Evolutionary conservation across 1,140 invertebrate genomes (phyloP), one percentile per base, ranked within the genome.

Genomic region (Pararge aegeria): DNA sequence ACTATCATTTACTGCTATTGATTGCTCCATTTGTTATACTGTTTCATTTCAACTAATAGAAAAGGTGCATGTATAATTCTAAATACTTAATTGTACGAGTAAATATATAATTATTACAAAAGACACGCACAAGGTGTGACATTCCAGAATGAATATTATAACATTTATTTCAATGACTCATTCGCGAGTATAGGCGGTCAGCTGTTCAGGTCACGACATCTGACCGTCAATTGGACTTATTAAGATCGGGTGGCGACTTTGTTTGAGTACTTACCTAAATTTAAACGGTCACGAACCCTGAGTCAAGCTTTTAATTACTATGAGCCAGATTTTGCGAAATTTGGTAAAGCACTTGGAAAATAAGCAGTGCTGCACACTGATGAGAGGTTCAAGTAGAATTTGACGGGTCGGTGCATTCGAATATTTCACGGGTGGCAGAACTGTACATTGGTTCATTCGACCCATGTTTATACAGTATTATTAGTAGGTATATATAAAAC

Each of bases 191-290:
- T n/a, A n/a, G 19, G 3, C 21, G 16, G 40, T 55, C 54, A 55
- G 54, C 42, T 55, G 54, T 48, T 55, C 21, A 34, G 54, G 54
- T 55, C 54, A 55, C 24, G 42, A 48, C 54, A 30, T 48, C 24
- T 55, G 5, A 20, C 42, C 27, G 54, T 55, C 42, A 55, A 55
- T 55, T 55, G 54, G 16, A 20, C 54, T 34, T 55, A 55, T 48
- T 52, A 27, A 44, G 20, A 55, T 16, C 21, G 21, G 40, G 21
- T 18, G 38, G 24, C 19, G 53, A 55, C 20, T 27, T 55, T 30
- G 40, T 44, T 40, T 15, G 30, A 29, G 38, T 46, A 55, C 3
- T 15, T 4, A 18, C 3, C 24, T 4, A 18, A 55, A 27, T 55
- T 55, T 42, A 30, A 44, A n/a, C 37, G 38, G 53, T 19, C 40